phyloP scores from a whole-genome alignment of 2,888 invertebrate species.

The Hydrotaea diabolus region DNA sequence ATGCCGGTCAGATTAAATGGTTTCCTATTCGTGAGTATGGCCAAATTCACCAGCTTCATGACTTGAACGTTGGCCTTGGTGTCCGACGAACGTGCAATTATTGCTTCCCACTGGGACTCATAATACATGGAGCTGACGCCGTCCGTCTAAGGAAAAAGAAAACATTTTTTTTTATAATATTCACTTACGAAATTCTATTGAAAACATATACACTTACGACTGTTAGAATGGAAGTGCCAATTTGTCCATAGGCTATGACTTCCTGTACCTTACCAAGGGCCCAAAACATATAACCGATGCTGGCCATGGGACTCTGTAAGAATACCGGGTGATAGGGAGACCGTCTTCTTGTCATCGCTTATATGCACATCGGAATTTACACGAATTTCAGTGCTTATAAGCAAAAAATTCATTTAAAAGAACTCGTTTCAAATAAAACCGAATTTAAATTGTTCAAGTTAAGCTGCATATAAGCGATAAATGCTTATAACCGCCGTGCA shows the following conservation, averaged over 20 bases:
- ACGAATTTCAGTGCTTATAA: no score
- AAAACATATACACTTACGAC: conserved; percentile 67
- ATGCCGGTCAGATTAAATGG: conserved; percentile 73
- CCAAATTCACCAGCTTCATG: conserved; percentile 72
- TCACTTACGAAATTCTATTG: no score
- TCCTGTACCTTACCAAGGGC: conserved; percentile 73
- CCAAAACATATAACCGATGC: conserved; percentile 71
- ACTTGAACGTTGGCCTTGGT: conserved; percentile 71
- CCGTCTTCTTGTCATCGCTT: no score
- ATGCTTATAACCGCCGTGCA: no score
- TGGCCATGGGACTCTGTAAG: conserved; percentile 72
- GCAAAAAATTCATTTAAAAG: no score
- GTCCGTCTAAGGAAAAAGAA: conserved; percentile 72
- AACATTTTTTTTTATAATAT: conserved; percentile 70
- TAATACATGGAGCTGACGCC: conserved; percentile 74
- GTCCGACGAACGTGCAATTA: conserved; percentile 71
- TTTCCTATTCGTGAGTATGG: conserved; percentile 72
- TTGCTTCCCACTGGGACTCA: conserved; percentile 72
- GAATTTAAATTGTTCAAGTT: no score
- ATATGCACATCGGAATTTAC: no score
- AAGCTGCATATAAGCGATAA: no score
- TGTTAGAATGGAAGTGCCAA: conserved; percentile 72
- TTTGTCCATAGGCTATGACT: conserved; percentile 70
- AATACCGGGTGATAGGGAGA: neutral
- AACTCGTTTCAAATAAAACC: no score